Base-by-base conservation (phyloP, 2,888 invertebrate genomes). In the Ptilodon capucinus region DNA sequence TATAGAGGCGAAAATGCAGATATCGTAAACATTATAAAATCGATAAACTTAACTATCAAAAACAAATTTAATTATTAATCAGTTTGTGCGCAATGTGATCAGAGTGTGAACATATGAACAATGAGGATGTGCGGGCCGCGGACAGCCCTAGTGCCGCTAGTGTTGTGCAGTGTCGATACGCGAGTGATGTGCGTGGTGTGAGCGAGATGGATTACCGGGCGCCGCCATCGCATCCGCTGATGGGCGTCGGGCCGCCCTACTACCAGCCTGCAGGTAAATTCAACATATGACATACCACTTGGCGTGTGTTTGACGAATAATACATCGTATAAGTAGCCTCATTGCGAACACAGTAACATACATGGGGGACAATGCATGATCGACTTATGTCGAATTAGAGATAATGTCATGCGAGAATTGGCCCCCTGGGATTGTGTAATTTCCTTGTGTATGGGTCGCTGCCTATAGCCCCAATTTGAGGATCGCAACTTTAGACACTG, bases 131-230 rank as follows among this genome's bases (percentile, higher is more conserved):
- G 14, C 51, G 47, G 36, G 42, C 38, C 40, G 42, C 25, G 42
- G 48, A 41, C 38, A 13, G 38, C 32, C 19, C 11, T 18, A 36
- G 34, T 16, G 34, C 34, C 56, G 58, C 52, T 54, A 59, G 73
- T 70, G 71, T 58, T 59, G 64, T 57, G 52, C 50, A 18, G 41
- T 51, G 46, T 51, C 44, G 41, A 54, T 60, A 56, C 54, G 51
- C 44, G 60, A 75, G 77, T 80, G 79, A 64, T 71, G 80, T 74
- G 72, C 57, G 66, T 63, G 61, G 66, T 69, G 76, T 76, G 74
- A 47, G 51, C 48, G 64, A 64, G 59, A 91, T 91, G 91, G 91
- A 91, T 68, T 91, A 90, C 69, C 83, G 91, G 36, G 85, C 86
- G 51, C 89, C 86, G 51, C 89, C 90, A 14, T 25, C 40, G 28